Conservation (phyloP, 2,797 vertebrate genomes). For the Parauchenoglanis punctatus region DNA sequence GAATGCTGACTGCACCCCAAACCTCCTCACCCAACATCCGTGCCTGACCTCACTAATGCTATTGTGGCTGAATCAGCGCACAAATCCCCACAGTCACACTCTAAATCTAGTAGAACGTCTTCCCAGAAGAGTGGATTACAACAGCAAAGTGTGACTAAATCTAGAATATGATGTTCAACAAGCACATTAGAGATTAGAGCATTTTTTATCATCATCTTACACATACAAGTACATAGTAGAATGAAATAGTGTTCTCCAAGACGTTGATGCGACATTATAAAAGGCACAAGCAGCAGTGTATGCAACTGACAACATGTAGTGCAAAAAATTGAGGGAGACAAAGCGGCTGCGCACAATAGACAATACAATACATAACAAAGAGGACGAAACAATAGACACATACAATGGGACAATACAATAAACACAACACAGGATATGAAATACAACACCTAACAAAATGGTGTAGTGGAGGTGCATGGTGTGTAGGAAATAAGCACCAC, state of each 20-base stretch:
- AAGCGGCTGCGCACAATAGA: neutral
- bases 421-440: neutral
- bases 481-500: neutral
- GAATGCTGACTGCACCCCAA: neutral
- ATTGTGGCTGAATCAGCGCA: neutral
- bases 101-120: neutral
- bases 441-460: neutral
- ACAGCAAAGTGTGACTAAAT: neutral
- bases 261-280: neutral
- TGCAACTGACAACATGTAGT: neutral
- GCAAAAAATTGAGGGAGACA: neutral
- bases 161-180: neutral
- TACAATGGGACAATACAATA: neutral
- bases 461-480: neutral
- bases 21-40: no score
- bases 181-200: neutral
- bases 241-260: neutral
- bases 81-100: neutral
- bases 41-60: neutral
- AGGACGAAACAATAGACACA: conserved; percentile 2
- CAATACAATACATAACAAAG: neutral
- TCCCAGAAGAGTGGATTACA: neutral
- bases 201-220: neutral
- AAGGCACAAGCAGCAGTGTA: neutral
- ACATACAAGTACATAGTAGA: neutral